A percentile compares a stretch with the other conserved stretches of the same genome.
Conservation (phyloP, 2,797 vertebrate genomes). For the Leptodactylus fallax region DNA sequence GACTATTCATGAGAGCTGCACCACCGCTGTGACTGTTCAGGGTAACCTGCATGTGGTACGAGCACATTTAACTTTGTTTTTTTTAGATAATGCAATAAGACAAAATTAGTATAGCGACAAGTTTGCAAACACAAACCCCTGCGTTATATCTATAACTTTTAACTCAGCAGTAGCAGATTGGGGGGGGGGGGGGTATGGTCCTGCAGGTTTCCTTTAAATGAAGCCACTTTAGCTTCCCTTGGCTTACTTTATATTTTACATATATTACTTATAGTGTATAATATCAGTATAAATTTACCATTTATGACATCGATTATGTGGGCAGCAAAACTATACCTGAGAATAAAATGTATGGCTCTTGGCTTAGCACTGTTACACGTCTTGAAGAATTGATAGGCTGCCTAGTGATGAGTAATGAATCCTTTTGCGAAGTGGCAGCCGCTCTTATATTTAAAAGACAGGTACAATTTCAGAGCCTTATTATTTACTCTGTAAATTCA, state of each 20-base stretch:
- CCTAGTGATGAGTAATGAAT: slow-evolving; percentile 1
- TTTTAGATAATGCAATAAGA: no score
- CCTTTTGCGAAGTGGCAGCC: neutral
- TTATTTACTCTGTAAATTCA: slow-evolving; percentile 1
- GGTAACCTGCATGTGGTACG: no score
- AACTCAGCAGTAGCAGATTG: no score
- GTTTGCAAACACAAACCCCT: no score
- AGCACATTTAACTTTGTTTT: no score
- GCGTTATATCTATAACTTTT: no score
- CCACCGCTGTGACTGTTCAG: no score
- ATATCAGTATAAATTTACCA: neutral
- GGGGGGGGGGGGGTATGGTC: no score
- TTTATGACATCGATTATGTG: neutral
- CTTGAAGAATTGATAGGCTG: neutral
- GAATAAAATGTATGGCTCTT: neutral
- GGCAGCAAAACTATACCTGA: neutral
- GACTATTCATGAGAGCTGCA: no score
- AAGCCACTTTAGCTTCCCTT: no score
- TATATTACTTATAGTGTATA: neutral
- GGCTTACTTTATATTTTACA: neutral
- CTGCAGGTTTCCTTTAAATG: no score
- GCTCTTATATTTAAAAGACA: neutral
- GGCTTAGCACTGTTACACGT: neutral
- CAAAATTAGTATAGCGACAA: no score
- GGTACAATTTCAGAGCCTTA: neutral